Conservation (phyloP, 2,888 invertebrate species). For the Smittia aterrima region DNA sequence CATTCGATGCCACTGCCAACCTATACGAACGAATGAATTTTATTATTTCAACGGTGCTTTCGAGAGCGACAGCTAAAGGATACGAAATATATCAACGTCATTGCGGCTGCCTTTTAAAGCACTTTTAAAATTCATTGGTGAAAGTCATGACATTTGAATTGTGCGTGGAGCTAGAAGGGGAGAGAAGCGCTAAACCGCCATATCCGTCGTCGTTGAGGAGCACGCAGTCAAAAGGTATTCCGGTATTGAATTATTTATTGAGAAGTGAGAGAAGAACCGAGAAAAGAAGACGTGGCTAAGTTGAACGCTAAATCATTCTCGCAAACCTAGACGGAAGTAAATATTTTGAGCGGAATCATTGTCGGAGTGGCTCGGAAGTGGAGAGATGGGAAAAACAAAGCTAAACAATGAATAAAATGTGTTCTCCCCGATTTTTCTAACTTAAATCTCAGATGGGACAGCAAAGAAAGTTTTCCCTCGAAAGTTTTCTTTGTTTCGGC, state of each 20-base stretch:
- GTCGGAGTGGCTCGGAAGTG: no score
- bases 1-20: not conserved
- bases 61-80: not conserved
- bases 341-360: no score
- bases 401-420: slow-evolving; percentile 2
- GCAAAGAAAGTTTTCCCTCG: not conserved
- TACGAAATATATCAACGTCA: not conserved
- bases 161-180: not conserved
- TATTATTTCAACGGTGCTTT: not conserved
- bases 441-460: not conserved
- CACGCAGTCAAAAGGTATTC: not conserved
- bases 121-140: not conserved
- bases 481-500: not conserved
- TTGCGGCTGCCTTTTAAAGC: slow-evolving; percentile 1
- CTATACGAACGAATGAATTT: not conserved
- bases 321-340: not conserved
- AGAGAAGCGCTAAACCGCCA: not conserved
- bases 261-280: not conserved
- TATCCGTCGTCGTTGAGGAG: not conserved
- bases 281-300: not conserved
- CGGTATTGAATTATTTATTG: not conserved
- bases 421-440: not conserved
- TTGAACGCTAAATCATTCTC: not conserved
- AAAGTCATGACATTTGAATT: slow-evolving; percentile 9
- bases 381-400: not conserved